Evolutionary conservation across 2,888 invertebrate genomes (phyloP), one percentile per base, ranked within the genome.

Genomic region (Biston stratarius): DNA sequence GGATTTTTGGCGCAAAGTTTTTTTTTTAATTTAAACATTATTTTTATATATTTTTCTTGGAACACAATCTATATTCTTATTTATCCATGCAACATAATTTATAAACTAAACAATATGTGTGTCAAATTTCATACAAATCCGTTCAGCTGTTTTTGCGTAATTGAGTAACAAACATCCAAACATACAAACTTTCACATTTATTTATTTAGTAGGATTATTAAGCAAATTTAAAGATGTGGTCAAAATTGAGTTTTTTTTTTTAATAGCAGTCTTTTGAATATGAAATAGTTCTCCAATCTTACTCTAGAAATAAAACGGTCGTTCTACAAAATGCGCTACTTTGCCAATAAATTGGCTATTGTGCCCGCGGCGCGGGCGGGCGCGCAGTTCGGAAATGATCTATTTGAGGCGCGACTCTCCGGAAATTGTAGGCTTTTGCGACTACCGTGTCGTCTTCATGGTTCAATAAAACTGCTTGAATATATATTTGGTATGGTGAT

Each of bases 281-380:
- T 11, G 7, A 8, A 3, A 42, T 55, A n/a, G 15, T 40, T 7
- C 55, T 40, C 24, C n/a, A 11, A n/a, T 55, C 7, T 5, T 11
- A 42, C 8, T 40, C 5, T 12, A 11, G 6, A 5, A 33, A 33
- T 6, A 40, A 15, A 11, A 40, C 42, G 55, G 33, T 33, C 14
- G 12, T 12, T 8, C 33, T n/a, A 36, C 60, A 60, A 63, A 59
- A 67, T 56, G 60, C 60, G 67, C 63, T 56, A 60, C 67, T 67
- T 59, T 63, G 49, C 38, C 67, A 60, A 67, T 67, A 67, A 67
- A 67, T 69, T 72, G 72, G 36, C 67, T 57, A 69, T 72, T 72
- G 72, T 72, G 55, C 42, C 47, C n/a, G 7, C 34, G 58, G 57
- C 59, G 34, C 45, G 55, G 53, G 45, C 36, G 59, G 67, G 40